These are phyloP conservation scores for Microtus montanus DNA, from an alignment of 2,113 vertebrate genomes.

Conservation along the genomic window DNA sequence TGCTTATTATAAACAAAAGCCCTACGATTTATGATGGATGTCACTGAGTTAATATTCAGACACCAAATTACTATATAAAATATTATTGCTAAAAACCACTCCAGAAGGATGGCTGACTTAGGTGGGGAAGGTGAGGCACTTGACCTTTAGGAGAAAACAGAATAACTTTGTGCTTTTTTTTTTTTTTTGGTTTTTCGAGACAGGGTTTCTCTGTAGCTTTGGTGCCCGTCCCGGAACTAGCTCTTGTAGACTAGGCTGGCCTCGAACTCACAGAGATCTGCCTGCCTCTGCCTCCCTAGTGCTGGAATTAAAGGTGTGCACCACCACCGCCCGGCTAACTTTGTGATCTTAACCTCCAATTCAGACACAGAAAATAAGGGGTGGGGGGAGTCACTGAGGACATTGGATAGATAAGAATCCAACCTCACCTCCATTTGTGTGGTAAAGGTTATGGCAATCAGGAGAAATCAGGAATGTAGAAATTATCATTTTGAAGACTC, in stretches of 20 bases:
- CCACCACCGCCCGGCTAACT: not conserved
- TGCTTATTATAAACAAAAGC: conserved; percentile 25
- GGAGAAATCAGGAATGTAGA: not conserved
- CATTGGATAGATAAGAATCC: not conserved
- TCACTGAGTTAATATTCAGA: not conserved
- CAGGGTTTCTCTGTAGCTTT: too few species aligned
- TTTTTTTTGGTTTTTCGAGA: too few species aligned
- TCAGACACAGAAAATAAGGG: not conserved
- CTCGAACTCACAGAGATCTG: too few species aligned
- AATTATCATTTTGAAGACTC: not conserved
- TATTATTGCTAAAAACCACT: not conserved
- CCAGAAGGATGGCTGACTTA: not conserved
- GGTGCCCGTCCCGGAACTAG: too few species aligned
- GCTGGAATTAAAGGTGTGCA: too few species aligned
- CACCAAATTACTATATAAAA: not conserved
- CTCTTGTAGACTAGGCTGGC: too few species aligned
- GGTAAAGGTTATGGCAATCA: not conserved
- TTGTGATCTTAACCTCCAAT: not conserved
- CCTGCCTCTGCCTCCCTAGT: too few species aligned
- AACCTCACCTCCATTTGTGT: too few species aligned
- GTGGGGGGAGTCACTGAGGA: not conserved
- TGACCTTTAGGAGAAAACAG: conserved; percentile 28
- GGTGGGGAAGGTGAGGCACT: not conserved
- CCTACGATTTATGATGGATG: not conserved
- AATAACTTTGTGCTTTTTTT: not conserved